Evolutionary conservation across 2,888 invertebrate species (phyloP), one percentile per base, ranked within the genome.

Genomic region (Spisula solida): DNA sequence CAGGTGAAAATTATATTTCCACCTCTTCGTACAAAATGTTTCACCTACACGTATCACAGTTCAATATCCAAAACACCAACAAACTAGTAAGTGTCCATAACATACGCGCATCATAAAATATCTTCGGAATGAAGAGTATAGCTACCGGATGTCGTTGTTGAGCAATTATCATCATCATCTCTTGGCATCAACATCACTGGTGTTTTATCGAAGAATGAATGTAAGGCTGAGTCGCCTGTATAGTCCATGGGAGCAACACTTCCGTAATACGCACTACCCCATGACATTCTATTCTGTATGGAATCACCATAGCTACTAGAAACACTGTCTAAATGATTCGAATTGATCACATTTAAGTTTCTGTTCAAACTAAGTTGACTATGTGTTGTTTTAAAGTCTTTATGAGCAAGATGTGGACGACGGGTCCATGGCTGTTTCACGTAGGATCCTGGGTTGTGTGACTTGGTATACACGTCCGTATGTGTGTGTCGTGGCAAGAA

Each of bases 121-220:
- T 92, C 92, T 79, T 92, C 92, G 12, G 92, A 89, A 51, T 92
- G 86, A 48, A 92, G 82, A 14, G 92, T 92, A 56, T 92, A 92
- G 78, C 92, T 92, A 31, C 92, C 92, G 2, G 92, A 92, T 4
- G 92, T 92, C 8, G 92, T 92, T 16, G 92, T 91, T 56, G 91
- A 92, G 88, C 88, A 91, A 81, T 88, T 90, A 80, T 92, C 92
- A 34, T 92, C 92, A 75, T 92, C 92, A 25, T 90, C 87, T 16
- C 92, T 47, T 20, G 75, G 78, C 29, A 83, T 16, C 48, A 90
- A 83, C 41, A 41, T 78, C 0, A 89, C 85, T 5, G 90, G 89
- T 12, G 92, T 92, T 88, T 91, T 91, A 31, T 92, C 90, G 34
- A 92, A 92, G 81, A 92, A 92, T 29, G 92, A 92, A 88, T 92